Base-by-base conservation (phyloP, 2,113 vertebrate genomes). In the Catharus bicknelli region DNA sequence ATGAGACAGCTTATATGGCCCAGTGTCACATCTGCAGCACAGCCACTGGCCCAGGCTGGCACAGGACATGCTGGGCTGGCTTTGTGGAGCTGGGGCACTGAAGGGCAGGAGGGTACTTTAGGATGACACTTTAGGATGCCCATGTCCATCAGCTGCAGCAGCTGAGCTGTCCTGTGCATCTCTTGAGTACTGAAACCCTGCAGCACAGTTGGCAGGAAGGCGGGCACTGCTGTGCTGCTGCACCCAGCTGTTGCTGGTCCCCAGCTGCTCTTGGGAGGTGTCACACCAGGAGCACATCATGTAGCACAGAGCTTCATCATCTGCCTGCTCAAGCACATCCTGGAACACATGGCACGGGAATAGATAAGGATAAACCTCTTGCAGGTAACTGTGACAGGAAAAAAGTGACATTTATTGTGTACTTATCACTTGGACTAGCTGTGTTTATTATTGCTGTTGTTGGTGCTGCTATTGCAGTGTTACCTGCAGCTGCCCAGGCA, bases 171-270 rank as follows among this genome's bases (percentile, higher is more conserved):
- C 0, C 19, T 13, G 16, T 9, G 74, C n/a, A 12, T 25, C 23
- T 54, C 73, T 30, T 14, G 42, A 26, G 4, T 1, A 5, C 36
- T 13, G 64, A n/a, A 19, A 1, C 8, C 11, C 30, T 19, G 15
- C 62, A 13, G 32, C 38, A 21, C 21, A 8, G 16, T 1, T 0
- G 0, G 74, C 51, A 70, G 10, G 27, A 34, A 30, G 20, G 81
- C 59, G 61, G 82, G 59, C 16, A 4, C 20, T 4, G n/a, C 0
- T 2, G 21, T n/a, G 64, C 43, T 34, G 64, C 84, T 19, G n/a
- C 1, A 1, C 8, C 6, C 0, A 0, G 21, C 50, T 19, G 38
- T 3, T 1, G 5, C 62, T 45, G 53, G 27, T 27, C 27, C 64
- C 43, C 82, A 48, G 69, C 45, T 58, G 69, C 69, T 26, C 51